phyloP scores from a whole-genome alignment of 2,113 vertebrate species.

The Hoplias malabaricus region DNA sequence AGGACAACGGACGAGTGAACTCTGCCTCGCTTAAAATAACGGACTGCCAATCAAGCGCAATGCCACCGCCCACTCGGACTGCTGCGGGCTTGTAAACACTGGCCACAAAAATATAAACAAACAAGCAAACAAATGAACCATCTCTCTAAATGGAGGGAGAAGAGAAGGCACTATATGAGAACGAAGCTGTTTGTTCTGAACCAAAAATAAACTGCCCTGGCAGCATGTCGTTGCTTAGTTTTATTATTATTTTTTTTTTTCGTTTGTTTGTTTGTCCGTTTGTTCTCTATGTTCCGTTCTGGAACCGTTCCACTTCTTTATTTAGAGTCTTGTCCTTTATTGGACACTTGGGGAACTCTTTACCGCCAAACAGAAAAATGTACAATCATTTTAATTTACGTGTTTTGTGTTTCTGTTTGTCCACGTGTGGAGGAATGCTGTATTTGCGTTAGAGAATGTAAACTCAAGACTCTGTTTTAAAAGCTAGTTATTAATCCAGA shows the following conservation, averaged over 20 bases:
- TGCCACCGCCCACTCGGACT: slow-evolving; percentile 82
- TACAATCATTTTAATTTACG: slow-evolving; percentile 87
- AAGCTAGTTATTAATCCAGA: slow-evolving; percentile 82
- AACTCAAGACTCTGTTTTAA: slow-evolving; percentile 87
- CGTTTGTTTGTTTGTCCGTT: slow-evolving; percentile 80
- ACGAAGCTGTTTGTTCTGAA: slow-evolving; percentile 77
- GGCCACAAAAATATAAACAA: slow-evolving; percentile 79
- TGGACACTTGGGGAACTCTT: slow-evolving; percentile 76
- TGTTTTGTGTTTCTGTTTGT: slow-evolving; percentile 84
- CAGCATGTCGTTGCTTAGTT: slow-evolving; percentile 40
- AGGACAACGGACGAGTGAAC: slow-evolving; percentile 68
- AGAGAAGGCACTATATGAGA: slow-evolving; percentile 70
- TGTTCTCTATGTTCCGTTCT: slow-evolving; percentile 78
- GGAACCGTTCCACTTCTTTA: slow-evolving; percentile 58
- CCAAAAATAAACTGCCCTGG: slow-evolving; percentile 75
- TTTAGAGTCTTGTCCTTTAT: slow-evolving; percentile 58
- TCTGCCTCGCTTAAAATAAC: slow-evolving; percentile 74
- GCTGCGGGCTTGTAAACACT: slow-evolving; percentile 82
- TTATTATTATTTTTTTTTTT: slow-evolving; percentile 58
- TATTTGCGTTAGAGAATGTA: slow-evolving; percentile 88
- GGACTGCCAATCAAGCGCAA: slow-evolving; percentile 81
- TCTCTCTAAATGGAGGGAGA: slow-evolving; percentile 27
- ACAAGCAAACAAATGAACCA: slow-evolving; percentile 39
- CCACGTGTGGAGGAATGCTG: slow-evolving; percentile 83
- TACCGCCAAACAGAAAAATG: slow-evolving; percentile 79